Base-by-base conservation (phyloP, 2,113 vertebrate genomes). In the Natator depressus region DNA sequence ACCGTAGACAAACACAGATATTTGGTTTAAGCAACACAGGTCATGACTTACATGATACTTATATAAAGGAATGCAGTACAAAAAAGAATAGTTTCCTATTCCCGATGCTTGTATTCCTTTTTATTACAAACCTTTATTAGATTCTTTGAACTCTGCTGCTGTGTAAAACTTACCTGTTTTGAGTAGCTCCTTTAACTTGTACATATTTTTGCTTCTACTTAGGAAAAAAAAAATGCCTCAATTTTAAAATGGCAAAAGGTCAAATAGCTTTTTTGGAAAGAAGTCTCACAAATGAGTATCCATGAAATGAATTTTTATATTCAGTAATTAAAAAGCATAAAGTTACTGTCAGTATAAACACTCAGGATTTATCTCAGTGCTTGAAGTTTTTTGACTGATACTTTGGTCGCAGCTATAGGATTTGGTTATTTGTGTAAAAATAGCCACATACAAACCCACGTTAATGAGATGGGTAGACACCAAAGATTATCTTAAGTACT, bases 51-150 rank as follows among this genome's bases (percentile, higher is more conserved):
- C 3, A 17, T n/a, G 62, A 38, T 47, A 84, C 29, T 85, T 46
- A 3, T 54, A 3, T 5, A 90, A 59, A 65, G 38, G 80, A 29
- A 53, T 62, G 69, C 69, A 35, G 2, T 46, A 3, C 50, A 20
- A 78, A 14, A 83, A 90, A 57, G 25, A 14, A 11, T 6, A 59
- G 35, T n/a, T 51, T 5, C 47, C 11, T 57, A 42, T 42, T 76
- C 88, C 13, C 42, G 50, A 0, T 16, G 31, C 29, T 38, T 54
- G 51, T 17, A 3, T 14, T 27, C 5, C 2, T 0, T 0, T 13
- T 85, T 65, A 17, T 10, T 89, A 53, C 27, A 10, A 5, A 80
- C 13, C 5, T 55, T 0, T 35, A 14, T 31, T 11, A 19, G 24
- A 5, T n/a, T 25, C 35, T 84, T 1, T 38, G 10, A 10, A 11